phyloP scores from a whole-genome alignment of 2,888 invertebrate species.

The Patella pellucida region DNA sequence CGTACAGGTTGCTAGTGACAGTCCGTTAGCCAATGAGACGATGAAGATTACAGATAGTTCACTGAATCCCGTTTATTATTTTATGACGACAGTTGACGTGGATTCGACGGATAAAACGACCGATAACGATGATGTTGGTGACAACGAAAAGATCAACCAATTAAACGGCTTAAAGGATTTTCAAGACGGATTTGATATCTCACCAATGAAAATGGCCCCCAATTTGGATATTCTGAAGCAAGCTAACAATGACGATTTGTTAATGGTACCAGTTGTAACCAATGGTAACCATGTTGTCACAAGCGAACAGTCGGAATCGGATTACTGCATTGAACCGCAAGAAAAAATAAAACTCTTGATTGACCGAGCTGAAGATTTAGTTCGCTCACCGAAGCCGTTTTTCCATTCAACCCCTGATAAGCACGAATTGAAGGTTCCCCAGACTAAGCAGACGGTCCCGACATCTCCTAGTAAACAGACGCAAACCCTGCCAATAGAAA shows the following conservation, averaged over 20 bases:
- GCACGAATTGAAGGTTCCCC: not conserved
- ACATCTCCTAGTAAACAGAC: slow-evolving; percentile 37
- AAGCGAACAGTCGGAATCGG: slow-evolving; percentile 32
- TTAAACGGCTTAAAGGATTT: not conserved
- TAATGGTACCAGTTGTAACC: not conserved
- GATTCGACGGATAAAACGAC: slow-evolving; percentile 48
- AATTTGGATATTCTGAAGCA: slow-evolving; percentile 10
- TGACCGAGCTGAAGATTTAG: slow-evolving; percentile 58
- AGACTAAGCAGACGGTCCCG: slow-evolving; percentile 13
- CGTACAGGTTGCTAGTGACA: slow-evolving; percentile 40
- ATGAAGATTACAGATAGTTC: slow-evolving; percentile 18
- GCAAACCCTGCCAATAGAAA: slow-evolving; percentile 31
- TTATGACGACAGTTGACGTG: slow-evolving; percentile 38
- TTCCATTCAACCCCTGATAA: slow-evolving; percentile 29
- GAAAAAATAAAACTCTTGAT: slow-evolving; percentile 54
- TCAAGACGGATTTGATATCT: not conserved
- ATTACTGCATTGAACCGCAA: slow-evolving; percentile 32
- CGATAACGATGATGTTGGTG: slow-evolving; percentile 31
- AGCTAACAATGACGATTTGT: slow-evolving; percentile 9
- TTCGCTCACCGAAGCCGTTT: slow-evolving; percentile 34
- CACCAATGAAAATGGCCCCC: slow-evolving; percentile 8
- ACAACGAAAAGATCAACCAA: slow-evolving; percentile 23
- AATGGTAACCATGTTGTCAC: not conserved
- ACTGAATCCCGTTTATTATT: slow-evolving; percentile 32
- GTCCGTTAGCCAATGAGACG: slow-evolving; percentile 38